These are phyloP conservation scores for Ancistrus triradiatus DNA, from an alignment of 2,113 vertebrate genomes.

Conservation along the genomic window DNA sequence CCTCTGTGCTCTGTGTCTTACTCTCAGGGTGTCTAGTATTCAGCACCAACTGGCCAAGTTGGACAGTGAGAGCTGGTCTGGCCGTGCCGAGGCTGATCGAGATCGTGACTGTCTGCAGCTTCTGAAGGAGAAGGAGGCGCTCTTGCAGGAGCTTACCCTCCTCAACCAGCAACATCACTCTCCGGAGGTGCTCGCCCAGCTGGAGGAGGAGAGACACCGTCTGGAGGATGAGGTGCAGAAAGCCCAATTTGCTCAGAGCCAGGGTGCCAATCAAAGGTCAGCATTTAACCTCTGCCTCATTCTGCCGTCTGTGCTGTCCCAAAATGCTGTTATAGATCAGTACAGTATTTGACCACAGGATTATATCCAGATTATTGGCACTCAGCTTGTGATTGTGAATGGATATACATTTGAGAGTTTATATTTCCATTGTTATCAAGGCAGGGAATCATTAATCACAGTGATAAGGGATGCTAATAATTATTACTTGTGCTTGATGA, in stretches of 20 bases:
- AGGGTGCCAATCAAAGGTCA: conserved; percentile 91
- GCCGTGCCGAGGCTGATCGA: conserved; percentile 82
- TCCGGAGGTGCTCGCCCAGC: conserved; percentile 73
- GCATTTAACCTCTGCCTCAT: too few species aligned
- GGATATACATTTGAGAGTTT: too few species aligned
- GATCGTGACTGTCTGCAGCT: conserved; percentile 93
- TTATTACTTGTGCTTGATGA: too few species aligned
- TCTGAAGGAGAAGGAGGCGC: conserved; percentile 91
- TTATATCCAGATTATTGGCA: too few species aligned
- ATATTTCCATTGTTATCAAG: too few species aligned
- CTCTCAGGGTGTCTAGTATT: conserved; percentile 84
- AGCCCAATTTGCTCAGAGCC: conserved; percentile 78
- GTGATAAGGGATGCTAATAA: too few species aligned
- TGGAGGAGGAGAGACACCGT: conserved; percentile 81
- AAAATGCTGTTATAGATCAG: too few species aligned
- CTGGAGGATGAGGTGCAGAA: conserved; percentile 90
- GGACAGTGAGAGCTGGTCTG: conserved; percentile 89
- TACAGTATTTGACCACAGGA: too few species aligned
- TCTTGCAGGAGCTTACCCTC: conserved; percentile 88
- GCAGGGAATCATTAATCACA: too few species aligned
- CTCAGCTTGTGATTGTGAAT: too few species aligned
- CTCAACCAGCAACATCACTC: conserved; percentile 82
- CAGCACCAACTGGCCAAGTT: conserved; percentile 92
- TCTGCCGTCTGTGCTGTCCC: too few species aligned
- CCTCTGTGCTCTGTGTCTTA: too few species aligned